A percentile compares a stretch with the other conserved stretches of the same genome.
Evolutionary conservation across 1,140 invertebrate genomes (phyloP).

Genomic region (Drosophila pruinosa): DNA sequence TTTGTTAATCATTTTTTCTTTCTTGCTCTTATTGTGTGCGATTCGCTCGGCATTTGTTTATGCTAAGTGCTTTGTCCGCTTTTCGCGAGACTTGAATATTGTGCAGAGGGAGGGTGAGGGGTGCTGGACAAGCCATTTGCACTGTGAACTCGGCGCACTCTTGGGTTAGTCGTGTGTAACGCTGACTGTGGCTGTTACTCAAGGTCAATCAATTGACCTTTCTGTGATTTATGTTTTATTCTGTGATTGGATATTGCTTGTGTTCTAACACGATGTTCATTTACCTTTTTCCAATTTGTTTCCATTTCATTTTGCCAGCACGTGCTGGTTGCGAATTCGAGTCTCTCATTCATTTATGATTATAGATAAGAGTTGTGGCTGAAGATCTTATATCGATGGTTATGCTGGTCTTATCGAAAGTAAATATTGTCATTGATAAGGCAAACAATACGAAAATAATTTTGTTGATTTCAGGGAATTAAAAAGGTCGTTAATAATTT

Average conservation of each 20-base stretch:
- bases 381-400: conserved; percentile 15
- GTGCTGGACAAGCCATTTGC: conserved; percentile 7
- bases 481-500: background rate
- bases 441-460: background rate
- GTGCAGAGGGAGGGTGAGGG: background rate
- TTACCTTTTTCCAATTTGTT: background rate
- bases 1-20: conserved; percentile 57
- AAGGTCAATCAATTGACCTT: conserved; percentile 67
- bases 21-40: background rate
- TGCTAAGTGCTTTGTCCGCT: conserved; percentile 30
- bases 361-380: conserved; percentile 12
- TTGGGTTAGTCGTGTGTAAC: conserved; percentile 13
- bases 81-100: background rate
- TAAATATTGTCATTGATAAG: conserved; percentile 29
- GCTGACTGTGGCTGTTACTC: conserved; percentile 18
- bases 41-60: conserved; percentile 37
- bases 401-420: conserved; percentile 20
- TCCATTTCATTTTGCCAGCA: conserved; percentile 20
- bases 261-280: background rate
- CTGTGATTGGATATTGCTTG: conserved; percentile 11
- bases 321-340: conserved; percentile 7
- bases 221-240: conserved; percentile 35
- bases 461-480: background rate
- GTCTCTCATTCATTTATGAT: conserved; percentile 4
- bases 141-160: conserved; percentile 31